Base-by-base conservation (phyloP, 2,888 invertebrate genomes). In the Syrista parreyssii region DNA sequence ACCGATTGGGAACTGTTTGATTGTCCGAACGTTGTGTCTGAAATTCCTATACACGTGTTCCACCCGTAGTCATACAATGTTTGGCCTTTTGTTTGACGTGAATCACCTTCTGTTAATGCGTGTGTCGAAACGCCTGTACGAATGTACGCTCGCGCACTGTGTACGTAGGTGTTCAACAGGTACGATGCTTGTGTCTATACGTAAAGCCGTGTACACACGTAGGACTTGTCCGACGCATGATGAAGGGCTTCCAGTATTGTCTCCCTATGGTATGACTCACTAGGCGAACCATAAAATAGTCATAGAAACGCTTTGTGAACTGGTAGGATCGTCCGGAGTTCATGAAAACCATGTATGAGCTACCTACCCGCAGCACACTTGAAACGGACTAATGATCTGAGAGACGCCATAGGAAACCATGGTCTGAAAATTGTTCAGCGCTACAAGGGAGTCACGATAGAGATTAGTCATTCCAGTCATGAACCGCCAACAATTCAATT, bases 51-150 rank as follows among this genome's bases (percentile, higher is more conserved):
- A 89, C 87, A 87, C 86, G 87, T 87, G 89, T 88, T 86, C 85
- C 82, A 82, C 82, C 81, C 84, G 82, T 82, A 85, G 82, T 85
- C 85, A 83, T 82, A 85, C 82, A 84, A 86, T 88, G 86, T 88
- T 86, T 83, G 83, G 86, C 81, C 90, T 89, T 89, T 90, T 90
- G 90, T 90, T 89, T 88, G 86, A 87, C 84, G 84, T 90, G 90
- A 90, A 88, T 90, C 90, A 89, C 86, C 88, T 85, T 82, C 82
- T 79, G 83, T 81, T 79, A 55, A 31, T 77, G 74, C 73, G 15
- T 78, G 68, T 68, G 68, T 15, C 68, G 73, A 72, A 72, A 73
- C 32, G 73, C 76, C 78, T 76, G 78, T 68, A 75, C 78, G 78
- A 79, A 76, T 75, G 78, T 69, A 34, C 79, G 81, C 78, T 71